Conservation (phyloP, 2,888 invertebrate species). For the Petrophora chlorosata region DNA sequence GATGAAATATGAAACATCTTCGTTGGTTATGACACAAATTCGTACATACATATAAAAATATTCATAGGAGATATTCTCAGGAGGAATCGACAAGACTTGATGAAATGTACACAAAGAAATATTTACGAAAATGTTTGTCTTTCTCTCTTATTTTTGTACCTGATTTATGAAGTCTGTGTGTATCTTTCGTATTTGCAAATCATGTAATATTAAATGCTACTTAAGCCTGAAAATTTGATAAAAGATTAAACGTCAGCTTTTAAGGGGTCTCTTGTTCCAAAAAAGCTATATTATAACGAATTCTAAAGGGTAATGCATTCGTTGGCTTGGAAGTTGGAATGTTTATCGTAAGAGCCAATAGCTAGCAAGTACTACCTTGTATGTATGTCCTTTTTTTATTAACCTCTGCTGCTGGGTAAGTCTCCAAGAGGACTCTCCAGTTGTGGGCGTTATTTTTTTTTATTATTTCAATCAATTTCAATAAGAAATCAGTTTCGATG, state of each 20-base stretch:
- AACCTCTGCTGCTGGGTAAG: too few relatives aligned
- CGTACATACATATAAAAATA: conserved; percentile 62
- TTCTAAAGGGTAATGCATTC: too few relatives aligned
- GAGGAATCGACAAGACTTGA: conserved; percentile 58
- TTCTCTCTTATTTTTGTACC: conserved; percentile 42
- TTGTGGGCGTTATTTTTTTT: too few relatives aligned
- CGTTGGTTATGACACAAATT: conserved; percentile 56
- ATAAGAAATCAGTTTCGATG: too few relatives aligned
- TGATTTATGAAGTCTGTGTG: conserved; percentile 15
- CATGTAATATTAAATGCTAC: conserved; percentile 7
- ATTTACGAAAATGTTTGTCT: conserved; percentile 57
- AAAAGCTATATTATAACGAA: background rate
- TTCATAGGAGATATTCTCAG: conserved; percentile 67
- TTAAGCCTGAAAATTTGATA: background rate
- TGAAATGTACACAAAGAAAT: conserved; percentile 61
- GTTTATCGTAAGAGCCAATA: too few relatives aligned
- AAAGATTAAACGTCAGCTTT: background rate
- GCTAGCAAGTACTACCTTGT: too few relatives aligned
- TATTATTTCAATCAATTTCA: too few relatives aligned
- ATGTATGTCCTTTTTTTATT: too few relatives aligned
- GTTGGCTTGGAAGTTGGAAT: too few relatives aligned
- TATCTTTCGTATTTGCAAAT: conserved; percentile 6
- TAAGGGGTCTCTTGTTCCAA: background rate
- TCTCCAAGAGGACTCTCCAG: too few relatives aligned
- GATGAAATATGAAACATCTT: conserved; percentile 49